Evolutionary conservation across 2,113 vertebrate genomes (phyloP).

Genomic region (Megaceryle maxima): DNA sequence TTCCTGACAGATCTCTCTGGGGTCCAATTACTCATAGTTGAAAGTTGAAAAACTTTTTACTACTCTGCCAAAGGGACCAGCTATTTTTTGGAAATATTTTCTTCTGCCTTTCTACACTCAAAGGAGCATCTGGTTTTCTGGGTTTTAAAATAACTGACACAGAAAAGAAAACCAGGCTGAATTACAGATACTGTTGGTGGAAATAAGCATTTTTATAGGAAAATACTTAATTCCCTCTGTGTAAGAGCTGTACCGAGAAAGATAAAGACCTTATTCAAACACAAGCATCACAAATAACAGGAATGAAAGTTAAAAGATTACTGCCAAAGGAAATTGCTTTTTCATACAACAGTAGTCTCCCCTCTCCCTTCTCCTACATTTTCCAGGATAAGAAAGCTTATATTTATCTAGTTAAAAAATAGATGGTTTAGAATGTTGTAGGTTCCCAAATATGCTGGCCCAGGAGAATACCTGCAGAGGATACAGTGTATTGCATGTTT

Average conservation of each 20-base stretch:
- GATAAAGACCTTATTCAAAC: slow-evolving; percentile 3
- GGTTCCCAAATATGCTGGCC: not conserved
- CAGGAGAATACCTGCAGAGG: not conserved
- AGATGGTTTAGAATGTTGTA: not conserved
- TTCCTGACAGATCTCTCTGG: not conserved
- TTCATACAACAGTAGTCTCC: not conserved
- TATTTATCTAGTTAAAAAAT: not conserved
- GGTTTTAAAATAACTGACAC: not conserved
- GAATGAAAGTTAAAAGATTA: slow-evolving; percentile 9
- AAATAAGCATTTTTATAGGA: slow-evolving; percentile 7
- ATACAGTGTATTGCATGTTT: not conserved
- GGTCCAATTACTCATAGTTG: not conserved
- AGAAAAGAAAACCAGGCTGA: not conserved
- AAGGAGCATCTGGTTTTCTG: not conserved
- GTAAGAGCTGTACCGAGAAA: not conserved
- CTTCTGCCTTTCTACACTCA: not conserved
- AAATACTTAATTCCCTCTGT: slow-evolving; percentile 26
- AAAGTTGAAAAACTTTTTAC: not conserved
- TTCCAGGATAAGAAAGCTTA: not conserved
- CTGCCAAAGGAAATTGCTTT: slow-evolving; percentile 16
- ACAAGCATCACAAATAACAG: not conserved
- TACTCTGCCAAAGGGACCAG: not conserved
- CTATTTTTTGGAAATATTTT: not conserved
- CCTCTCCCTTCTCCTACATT: not conserved
- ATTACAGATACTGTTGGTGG: not conserved